A percentile compares a stretch with the other conserved stretches of the same genome.
These are phyloP conservation scores for Psilopogon haemacephalus DNA, from an alignment of 2,113 vertebrate genomes.

Conservation along the genomic window DNA sequence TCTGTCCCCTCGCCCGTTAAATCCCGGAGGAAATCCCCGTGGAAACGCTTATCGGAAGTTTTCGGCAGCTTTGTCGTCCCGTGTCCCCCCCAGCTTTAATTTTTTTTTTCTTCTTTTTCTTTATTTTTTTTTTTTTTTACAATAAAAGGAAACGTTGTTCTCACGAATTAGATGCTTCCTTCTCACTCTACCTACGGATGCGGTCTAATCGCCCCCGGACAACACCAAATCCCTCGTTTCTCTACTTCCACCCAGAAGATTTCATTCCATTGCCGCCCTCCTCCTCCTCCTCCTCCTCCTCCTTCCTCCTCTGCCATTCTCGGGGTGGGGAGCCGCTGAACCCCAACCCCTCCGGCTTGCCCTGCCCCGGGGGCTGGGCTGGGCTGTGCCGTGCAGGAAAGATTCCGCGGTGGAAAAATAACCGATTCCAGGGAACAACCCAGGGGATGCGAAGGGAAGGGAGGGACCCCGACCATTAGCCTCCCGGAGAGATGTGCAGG, in stretches of 20 bases:
- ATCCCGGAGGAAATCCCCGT: neutral
- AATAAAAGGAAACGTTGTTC: conserved; percentile 41
- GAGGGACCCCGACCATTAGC: neutral
- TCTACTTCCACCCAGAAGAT: neutral
- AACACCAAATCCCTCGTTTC: neutral
- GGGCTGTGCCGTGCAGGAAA: neutral
- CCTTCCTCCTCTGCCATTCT: neutral
- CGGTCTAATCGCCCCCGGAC: neutral
- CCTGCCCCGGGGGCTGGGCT: too few species aligned
- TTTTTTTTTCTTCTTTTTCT: neutral
- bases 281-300: too few species aligned
- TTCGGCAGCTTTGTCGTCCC: neutral
- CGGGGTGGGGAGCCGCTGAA: neutral
- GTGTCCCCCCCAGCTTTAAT: neutral
- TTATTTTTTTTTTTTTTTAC: neutral
- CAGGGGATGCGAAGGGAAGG: rapidly evolving
- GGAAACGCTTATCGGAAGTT: neutral
- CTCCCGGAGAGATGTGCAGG: too few species aligned
- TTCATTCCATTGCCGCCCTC: neutral
- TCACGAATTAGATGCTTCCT: neutral
- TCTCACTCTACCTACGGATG: neutral
- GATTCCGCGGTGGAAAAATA: neutral
- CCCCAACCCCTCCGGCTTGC: too few species aligned
- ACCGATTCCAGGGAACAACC: rapidly evolving
- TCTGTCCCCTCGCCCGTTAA: neutral